Conservation (phyloP, 2,113 vertebrate genomes). For the Choloepus hoffmanni region DNA sequence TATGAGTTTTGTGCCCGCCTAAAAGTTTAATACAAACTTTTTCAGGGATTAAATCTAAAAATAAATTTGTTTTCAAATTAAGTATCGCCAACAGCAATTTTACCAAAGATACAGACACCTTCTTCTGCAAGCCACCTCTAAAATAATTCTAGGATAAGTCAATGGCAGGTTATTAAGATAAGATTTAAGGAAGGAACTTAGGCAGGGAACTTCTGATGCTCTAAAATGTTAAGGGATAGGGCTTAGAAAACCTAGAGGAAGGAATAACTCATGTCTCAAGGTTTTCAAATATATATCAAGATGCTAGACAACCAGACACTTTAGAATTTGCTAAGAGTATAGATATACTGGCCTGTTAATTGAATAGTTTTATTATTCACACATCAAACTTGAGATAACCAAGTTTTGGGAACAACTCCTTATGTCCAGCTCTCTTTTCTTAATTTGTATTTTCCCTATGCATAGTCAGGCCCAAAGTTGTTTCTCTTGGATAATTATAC, state of each 20-base stretch:
- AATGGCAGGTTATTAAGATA: not conserved
- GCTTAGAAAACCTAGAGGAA: constrained; percentile 8
- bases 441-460: constrained; percentile 21
- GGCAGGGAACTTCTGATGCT: not conserved
- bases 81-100: constrained; percentile 13
- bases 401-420: not conserved
- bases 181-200: not conserved
- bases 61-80: constrained; percentile 34
- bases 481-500: not conserved
- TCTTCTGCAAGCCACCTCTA: not conserved
- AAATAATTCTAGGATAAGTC: constrained; percentile 31
- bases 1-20: not conserved
- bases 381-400: not conserved
- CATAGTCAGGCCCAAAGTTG: not conserved
- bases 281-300: constrained; percentile 15
- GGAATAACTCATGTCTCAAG: not conserved
- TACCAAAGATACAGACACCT: not conserved
- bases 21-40: not conserved
- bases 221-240: not conserved
- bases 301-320: not conserved
- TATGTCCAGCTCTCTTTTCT: not conserved
- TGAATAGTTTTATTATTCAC: not conserved
- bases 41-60: constrained; percentile 10
- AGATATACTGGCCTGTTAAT: not conserved
- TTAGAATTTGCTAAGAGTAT: not conserved